Percentiles rank a stretch among this genome's conserved stretches.
Conservation (phyloP, 1,140 invertebrate species). For the Panulirus ornatus region DNA sequence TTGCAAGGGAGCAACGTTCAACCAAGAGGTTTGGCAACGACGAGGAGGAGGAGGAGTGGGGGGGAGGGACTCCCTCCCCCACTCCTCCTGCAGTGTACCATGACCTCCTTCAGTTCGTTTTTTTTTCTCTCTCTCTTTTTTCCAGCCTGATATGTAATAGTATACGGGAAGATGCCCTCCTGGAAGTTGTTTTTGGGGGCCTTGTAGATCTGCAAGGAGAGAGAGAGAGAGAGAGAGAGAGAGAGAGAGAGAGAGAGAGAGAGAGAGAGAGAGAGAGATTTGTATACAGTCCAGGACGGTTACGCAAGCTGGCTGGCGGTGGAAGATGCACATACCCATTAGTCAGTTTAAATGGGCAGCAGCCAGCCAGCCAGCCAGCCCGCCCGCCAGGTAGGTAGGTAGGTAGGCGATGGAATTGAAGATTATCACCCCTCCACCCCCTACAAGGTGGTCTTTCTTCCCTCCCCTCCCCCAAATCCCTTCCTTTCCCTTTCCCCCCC, state of each 20-base stretch:
- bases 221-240: not conserved
- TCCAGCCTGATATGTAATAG: not conserved
- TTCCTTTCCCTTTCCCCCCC: not conserved
- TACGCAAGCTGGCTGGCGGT: no score
- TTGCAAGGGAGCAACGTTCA: no score
- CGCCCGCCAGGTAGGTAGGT: no score
- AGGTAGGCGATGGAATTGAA: not conserved
- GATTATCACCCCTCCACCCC: not conserved
- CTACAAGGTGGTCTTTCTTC: not conserved
- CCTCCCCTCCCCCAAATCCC: not conserved
- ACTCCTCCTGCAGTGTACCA: no score
- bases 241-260: conserved; percentile 4
- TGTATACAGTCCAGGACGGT: no score
- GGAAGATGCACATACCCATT: no score
- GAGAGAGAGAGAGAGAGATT: conserved; percentile 25
- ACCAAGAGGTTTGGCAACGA: no score
- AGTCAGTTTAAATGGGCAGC: no score
- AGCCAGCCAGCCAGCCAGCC: no score
- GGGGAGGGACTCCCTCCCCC: no score
- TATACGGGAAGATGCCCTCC: not conserved
- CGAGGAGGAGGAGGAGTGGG: no score
- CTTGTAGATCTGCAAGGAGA: not conserved
- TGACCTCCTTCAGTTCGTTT: no score
- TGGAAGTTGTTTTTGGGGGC: not conserved
- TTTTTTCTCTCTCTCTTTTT: not conserved